Base-by-base conservation (phyloP, 2,113 vertebrate species). In the Merops nubicus region DNA sequence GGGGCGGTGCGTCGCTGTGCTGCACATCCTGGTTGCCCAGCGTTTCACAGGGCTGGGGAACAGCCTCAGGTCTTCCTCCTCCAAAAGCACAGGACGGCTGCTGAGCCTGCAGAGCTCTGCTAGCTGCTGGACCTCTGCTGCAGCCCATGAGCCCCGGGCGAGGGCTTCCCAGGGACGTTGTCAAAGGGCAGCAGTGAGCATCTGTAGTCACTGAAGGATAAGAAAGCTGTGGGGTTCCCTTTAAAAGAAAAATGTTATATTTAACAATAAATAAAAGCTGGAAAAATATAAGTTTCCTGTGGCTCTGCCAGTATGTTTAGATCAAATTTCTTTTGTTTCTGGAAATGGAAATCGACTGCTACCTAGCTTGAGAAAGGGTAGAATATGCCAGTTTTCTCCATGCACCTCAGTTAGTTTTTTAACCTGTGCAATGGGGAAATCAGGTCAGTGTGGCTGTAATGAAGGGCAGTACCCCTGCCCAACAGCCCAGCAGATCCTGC, bases 201-300 rank as follows among this genome's bases (percentile, higher is more conserved):
- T 16, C 68, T 17, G 0, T 2, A 11, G 22, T 6, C 56, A 7
- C 1, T 23, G 40, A n/a, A 22, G 22, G 33, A 15, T 1, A 8
- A 78, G 47, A 38, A 18, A 77, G 64, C 42, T 20, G 14, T 11
- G 47, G 40, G 15, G 12, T 21, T 59, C 64, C 57, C 56, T 85
- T 54, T n/a, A 9, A 60, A 77, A 80, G 13, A 59, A 76, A 60
- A 75, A 86, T 18, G n/a, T 65, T 56, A 75, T 29, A 11, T n/a
- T 75, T 75, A 77, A 34, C 16, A 45, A 56, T 51, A 89, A 70
- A 76, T 25, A 5, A 75, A 87, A 88, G 56, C 69, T 91, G 91
- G 65, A 65, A 79, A 93, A 67, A 62, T 3, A 2, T 20, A 34
- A 4, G 23, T 77, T 86, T 67, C 56, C 75, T 57, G 50, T 79